These are phyloP conservation scores for Metopia argyrocephala DNA, from an alignment of 2,888 invertebrate genomes.

Conservation along the genomic window DNA sequence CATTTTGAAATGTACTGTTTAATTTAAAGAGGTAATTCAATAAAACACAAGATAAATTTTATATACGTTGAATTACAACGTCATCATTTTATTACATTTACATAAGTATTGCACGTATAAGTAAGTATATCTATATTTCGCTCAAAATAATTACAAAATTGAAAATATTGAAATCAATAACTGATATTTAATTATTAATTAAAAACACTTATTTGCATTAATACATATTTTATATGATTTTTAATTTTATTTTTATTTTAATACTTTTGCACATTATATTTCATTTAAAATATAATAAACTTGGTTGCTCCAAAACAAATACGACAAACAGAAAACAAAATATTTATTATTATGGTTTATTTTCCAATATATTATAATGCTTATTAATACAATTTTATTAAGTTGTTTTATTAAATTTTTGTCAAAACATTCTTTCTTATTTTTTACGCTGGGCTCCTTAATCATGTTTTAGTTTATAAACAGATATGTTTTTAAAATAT, in stretches of 20 bases:
- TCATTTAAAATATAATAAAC: no score
- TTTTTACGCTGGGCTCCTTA: conserved; percentile 23
- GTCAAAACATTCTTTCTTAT: conserved; percentile 16
- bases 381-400: no score
- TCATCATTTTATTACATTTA: no score
- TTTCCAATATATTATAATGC: no score
- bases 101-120: no score
- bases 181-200: neutral
- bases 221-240: conserved; percentile 17
- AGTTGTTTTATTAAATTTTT: conserved; percentile 3
- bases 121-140: no score
- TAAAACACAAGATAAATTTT: no score
- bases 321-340: no score
- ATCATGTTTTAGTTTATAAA: neutral
- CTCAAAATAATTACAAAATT: conserved; percentile 4
- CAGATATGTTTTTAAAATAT: conserved; percentile 29
- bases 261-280: conserved; percentile 22
- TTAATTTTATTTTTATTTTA: neutral
- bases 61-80: no score
- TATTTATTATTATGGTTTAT: no score
- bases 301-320: conserved; percentile 43
- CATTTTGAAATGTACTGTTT: no score
- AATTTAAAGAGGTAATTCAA: no score
- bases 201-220: neutral
- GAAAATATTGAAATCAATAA: neutral